phyloP scores from a whole-genome alignment of 2,888 invertebrate genomes.

The Drosophila meridionalis region DNA sequence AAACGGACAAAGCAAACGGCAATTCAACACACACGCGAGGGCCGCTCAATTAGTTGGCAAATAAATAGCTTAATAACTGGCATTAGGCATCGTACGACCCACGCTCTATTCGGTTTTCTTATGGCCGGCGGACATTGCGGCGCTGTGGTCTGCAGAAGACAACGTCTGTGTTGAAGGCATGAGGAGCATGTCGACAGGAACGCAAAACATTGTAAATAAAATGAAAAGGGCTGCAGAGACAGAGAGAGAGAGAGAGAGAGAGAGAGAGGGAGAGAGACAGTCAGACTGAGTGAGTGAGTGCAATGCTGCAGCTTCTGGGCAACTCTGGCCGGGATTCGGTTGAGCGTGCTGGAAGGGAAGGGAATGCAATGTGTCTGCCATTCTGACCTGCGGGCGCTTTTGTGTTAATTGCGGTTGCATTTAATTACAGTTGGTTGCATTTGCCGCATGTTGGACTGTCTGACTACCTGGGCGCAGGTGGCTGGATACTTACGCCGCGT shows the following conservation, averaged over 20 bases:
- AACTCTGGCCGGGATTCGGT: slow-evolving; percentile 13
- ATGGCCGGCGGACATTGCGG: slow-evolving; percentile 51
- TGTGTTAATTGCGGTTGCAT: slow-evolving; percentile 81
- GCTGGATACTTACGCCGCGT: slow-evolving; percentile 8
- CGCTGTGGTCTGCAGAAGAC: slow-evolving; percentile 47
- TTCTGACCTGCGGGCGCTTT: slow-evolving; percentile 74
- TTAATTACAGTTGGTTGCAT: slow-evolving; percentile 78
- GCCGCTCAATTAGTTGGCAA: slow-evolving; percentile 17
- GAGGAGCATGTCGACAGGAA: slow-evolving; percentile 49
- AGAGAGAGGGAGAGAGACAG: slow-evolving; percentile 35
- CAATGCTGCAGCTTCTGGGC: not conserved
- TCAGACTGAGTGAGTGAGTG: slow-evolving; percentile 4
- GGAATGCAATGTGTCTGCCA: slow-evolving; percentile 58
- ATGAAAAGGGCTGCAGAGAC: slow-evolving; percentile 32
- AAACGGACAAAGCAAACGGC: slow-evolving; percentile 73
- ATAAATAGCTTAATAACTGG: not conserved
- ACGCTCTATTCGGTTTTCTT: slow-evolving; percentile 28
- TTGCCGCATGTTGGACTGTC: slow-evolving; percentile 42
- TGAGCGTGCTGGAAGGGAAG: slow-evolving; percentile 7
- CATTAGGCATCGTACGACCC: slow-evolving; percentile 1
- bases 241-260: slow-evolving; percentile 10
- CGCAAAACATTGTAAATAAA: slow-evolving; percentile 76
- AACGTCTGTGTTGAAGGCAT: slow-evolving; percentile 13
- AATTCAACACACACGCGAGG: slow-evolving; percentile 65
- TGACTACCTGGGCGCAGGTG: slow-evolving; percentile 4